phyloP scores from a whole-genome alignment of 2,888 invertebrate species.

The Apomyelois bistriatella region DNA sequence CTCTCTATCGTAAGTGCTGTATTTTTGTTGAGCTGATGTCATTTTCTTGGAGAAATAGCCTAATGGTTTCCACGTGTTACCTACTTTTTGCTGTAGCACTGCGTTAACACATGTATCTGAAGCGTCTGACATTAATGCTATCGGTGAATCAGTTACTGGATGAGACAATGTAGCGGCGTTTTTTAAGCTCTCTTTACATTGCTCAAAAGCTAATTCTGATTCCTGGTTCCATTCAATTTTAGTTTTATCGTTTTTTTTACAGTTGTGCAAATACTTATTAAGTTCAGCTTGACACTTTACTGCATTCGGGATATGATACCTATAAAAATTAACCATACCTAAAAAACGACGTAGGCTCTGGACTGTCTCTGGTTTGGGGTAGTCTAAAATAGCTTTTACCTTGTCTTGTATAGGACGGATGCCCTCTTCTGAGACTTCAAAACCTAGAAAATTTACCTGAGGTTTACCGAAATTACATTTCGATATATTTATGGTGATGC shows the following conservation, averaged over 20 bases:
- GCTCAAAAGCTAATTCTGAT: not conserved
- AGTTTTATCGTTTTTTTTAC: not conserved
- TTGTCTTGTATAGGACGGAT: not conserved
- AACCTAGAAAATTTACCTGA: not conserved
- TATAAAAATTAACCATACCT: not conserved
- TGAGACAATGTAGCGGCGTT: not conserved
- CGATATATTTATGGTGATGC: not conserved
- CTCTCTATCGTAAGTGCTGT: not conserved
- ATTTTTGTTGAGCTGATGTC: not conserved
- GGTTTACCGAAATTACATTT: not conserved
- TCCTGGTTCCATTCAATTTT: not conserved
- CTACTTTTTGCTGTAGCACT: not conserved
- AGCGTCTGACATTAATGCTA: not conserved
- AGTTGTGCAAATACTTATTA: not conserved
- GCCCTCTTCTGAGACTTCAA: not conserved
- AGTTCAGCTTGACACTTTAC: not conserved
- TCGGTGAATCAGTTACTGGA: not conserved
- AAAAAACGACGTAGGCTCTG: not conserved
- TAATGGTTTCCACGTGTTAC: not conserved
- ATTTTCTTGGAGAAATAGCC: not conserved
- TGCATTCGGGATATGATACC: not conserved
- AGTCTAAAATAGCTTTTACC: not conserved
- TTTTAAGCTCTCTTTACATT: not conserved
- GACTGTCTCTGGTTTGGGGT: not conserved
- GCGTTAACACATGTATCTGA: conserved; percentile 8